Evolutionary conservation across 2,113 vertebrate genomes (phyloP), one percentile per base, ranked within the genome.

Genomic region (Raja brachyura): DNA sequence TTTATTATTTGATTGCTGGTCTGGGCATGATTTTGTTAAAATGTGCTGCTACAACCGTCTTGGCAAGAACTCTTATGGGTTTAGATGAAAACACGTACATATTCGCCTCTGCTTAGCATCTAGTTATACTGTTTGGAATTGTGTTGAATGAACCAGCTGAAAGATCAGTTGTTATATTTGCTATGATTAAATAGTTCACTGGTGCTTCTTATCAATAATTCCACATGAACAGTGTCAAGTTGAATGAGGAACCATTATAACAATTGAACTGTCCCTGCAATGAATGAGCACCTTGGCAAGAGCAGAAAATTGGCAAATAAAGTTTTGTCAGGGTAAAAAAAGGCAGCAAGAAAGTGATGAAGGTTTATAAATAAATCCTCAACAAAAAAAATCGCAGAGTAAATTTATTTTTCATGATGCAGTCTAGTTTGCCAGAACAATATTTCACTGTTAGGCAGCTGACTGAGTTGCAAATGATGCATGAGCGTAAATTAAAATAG

Each of bases 381-480:
- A 88, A 63, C 14, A 66, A 20, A 85, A n/a, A 48, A 48, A 48
- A 48, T 88, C 31, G 28, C 59, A 88, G 63, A 66, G 16, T 13
- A 88, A 31, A 5, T 88, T 66, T 61, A 18, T 86, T 61, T 31
- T 66, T 63, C 56, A 88, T 54, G 18, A 13, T 54, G 20, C 22
- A 73, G 13, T 73, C 90, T 48, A 54, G 39, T 70, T 92, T 92
- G 68, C 33, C 33, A 92, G 9, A 20, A 28, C 68, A 28, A 73
- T 39, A 48, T 92, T 92, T 70, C 90, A 92, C 33, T 48, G 33
- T 92, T 39, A 92, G 66, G 31, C 66, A 92, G 90, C 90, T 92
- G 90, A 70, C 39, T 92, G 68, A 92, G 20, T 48, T 54, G 90
- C 66, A 92, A 73, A 73, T 73, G 68, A 92, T 73, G 90, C 90